Conservation (phyloP, 2,888 invertebrate genomes). For the Panorpa germanica region DNA sequence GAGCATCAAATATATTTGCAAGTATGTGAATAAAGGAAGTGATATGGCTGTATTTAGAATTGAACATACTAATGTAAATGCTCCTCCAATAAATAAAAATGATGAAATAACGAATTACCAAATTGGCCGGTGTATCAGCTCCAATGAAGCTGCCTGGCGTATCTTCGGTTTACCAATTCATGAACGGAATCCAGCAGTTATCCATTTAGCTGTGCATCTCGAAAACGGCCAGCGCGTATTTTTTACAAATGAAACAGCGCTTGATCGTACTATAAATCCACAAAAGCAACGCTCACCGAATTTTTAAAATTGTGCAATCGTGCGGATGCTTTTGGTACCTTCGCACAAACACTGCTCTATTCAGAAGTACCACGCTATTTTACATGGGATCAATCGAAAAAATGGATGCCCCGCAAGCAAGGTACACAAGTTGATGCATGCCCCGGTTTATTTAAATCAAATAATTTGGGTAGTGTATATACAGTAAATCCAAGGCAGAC, state of each 20-base stretch:
- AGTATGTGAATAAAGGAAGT: slow-evolving; percentile 22
- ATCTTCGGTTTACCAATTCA: slow-evolving; percentile 17
- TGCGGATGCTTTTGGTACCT: too few relatives aligned
- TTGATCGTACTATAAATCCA: slow-evolving; percentile 13
- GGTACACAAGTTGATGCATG: too few relatives aligned
- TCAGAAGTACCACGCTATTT: too few relatives aligned
- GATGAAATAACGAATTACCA: slow-evolving; percentile 15
- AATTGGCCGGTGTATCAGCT: slow-evolving; percentile 15
- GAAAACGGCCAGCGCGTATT: slow-evolving; percentile 16
- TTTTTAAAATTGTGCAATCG: too few relatives aligned
- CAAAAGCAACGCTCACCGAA: too few relatives aligned
- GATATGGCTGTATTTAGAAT: slow-evolving; percentile 18
- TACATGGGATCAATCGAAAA: too few relatives aligned
- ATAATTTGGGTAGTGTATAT: too few relatives aligned
- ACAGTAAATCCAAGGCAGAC: too few relatives aligned
- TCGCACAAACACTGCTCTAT: too few relatives aligned
- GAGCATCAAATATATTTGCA: slow-evolving; percentile 21
- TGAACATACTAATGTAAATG: slow-evolving; percentile 14
- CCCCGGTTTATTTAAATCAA: too few relatives aligned
- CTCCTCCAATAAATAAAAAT: slow-evolving; percentile 12
- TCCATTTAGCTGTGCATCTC: slow-evolving; percentile 15
- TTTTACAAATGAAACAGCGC: slow-evolving; percentile 12
- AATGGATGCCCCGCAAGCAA: too few relatives aligned
- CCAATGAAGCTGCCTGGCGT: slow-evolving; percentile 14
- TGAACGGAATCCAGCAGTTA: too few relatives aligned